Conservation (phyloP, 2,797 vertebrate species). For the Pangasius sanitwongsei region DNA sequence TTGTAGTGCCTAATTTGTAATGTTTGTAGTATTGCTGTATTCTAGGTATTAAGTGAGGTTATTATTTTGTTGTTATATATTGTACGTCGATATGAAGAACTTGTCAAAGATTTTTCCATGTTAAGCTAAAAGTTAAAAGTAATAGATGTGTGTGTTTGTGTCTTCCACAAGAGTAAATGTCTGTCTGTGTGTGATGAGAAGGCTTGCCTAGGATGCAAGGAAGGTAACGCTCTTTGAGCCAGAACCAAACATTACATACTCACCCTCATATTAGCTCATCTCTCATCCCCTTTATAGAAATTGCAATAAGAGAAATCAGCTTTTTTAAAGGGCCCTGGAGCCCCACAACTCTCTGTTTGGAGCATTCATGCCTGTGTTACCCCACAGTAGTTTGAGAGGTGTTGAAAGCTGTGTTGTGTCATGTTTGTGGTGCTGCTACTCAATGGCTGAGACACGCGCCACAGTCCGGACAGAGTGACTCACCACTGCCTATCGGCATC, state of each 20-base stretch:
- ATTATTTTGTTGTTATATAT: neutral
- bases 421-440: slow-evolving; percentile 52
- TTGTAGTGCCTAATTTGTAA: neutral
- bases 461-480: slow-evolving; percentile 61
- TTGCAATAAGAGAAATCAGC: slow-evolving; percentile 55
- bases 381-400: slow-evolving; percentile 59
- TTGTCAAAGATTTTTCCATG: neutral
- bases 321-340: slow-evolving; percentile 59
- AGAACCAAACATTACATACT: slow-evolving; percentile 64
- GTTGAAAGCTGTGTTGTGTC: slow-evolving; percentile 59
- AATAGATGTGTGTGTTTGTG: neutral
- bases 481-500: slow-evolving; percentile 52
- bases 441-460: slow-evolving; percentile 39
- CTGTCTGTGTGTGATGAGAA: slow-evolving; percentile 12
- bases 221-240: slow-evolving; percentile 61
- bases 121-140: neutral
- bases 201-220: slow-evolving; percentile 5
- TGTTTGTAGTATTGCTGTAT: neutral
- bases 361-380: slow-evolving; percentile 48
- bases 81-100: neutral
- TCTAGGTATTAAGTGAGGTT: neutral
- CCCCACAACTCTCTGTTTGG: slow-evolving; percentile 57
- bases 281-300: slow-evolving; percentile 56
- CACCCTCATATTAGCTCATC: slow-evolving; percentile 67
- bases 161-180: neutral